These are phyloP conservation scores for Mythimna pallens DNA, from an alignment of 2,888 invertebrate genomes.

Conservation along the genomic window DNA sequence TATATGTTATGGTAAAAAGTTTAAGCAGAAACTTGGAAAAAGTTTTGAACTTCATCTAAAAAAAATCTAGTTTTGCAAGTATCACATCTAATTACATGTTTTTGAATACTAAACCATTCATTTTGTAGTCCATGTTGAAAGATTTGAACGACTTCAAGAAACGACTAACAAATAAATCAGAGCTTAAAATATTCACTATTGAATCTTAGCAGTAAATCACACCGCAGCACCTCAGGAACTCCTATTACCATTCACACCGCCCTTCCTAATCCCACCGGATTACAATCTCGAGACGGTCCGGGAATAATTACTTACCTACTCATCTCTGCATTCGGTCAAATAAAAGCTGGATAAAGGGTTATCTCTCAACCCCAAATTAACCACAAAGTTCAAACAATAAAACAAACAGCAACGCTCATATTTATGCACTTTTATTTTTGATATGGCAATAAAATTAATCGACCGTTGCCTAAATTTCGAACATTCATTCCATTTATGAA, in stretches of 20 bases:
- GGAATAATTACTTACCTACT: constrained; percentile 90
- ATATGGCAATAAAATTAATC: constrained; percentile 62
- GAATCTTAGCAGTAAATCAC: constrained; percentile 90
- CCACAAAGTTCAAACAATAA: constrained; percentile 67
- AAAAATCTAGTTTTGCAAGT: background rate
- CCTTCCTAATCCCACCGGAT: constrained; percentile 89
- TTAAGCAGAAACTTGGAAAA: too few species aligned
- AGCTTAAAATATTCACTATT: constrained; percentile 90
- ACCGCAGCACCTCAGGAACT: constrained; percentile 87
- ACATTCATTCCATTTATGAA: constrained; percentile 69
- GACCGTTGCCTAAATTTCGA: constrained; percentile 53
- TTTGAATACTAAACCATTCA: constrained; percentile 5
- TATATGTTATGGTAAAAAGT: background rate
- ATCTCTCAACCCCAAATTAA: constrained; percentile 69
- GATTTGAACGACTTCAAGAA: constrained; percentile 71
- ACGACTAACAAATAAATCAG: constrained; percentile 83
- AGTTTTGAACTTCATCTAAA: too few species aligned
- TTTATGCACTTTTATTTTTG: constrained; percentile 52
- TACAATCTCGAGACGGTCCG: constrained; percentile 87
- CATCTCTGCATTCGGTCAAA: constrained; percentile 75
- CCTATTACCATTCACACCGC: constrained; percentile 90
- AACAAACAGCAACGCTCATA: constrained; percentile 35
- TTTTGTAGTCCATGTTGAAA: constrained; percentile 31
- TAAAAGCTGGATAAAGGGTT: constrained; percentile 75
- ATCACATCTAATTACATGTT: background rate